Percentiles rank a stretch among this genome's conserved stretches.
Conservation (phyloP, 2,113 vertebrate species). For the Alligator sinensis region DNA sequence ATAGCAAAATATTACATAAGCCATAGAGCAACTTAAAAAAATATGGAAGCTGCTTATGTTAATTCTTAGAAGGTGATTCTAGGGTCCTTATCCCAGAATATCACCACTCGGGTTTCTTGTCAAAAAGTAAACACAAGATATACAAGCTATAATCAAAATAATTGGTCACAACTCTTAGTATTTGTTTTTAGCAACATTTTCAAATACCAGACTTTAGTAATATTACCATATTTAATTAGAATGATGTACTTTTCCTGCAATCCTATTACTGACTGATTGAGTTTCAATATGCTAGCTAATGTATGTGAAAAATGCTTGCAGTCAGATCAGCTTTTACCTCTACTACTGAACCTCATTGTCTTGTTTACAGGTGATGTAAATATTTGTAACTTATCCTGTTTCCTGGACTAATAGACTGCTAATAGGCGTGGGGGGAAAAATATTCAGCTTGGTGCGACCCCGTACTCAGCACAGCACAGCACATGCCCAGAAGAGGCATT, state of each 20-base stretch:
- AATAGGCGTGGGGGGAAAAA: too few species aligned
- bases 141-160: background rate
- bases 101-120: background rate
- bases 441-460: too few species aligned
- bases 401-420: too few species aligned
- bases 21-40: background rate
- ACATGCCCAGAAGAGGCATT: too few species aligned
- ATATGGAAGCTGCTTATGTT: background rate
- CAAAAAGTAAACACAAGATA: background rate
- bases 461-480: too few species aligned
- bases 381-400: background rate
- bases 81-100: fast-evolving
- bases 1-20: background rate
- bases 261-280: background rate
- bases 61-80: background rate
- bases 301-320: background rate
- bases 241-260: background rate
- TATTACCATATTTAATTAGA: background rate
- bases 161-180: background rate
- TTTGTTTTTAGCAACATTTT: background rate
- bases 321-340: background rate
- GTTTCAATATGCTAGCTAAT: background rate
- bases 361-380: background rate
- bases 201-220: background rate
- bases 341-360: background rate